A percentile compares a stretch with the other conserved stretches of the same genome.
Conservation (phyloP, 2,113 vertebrate genomes). For the Leptobrachium ailaonicum region DNA sequence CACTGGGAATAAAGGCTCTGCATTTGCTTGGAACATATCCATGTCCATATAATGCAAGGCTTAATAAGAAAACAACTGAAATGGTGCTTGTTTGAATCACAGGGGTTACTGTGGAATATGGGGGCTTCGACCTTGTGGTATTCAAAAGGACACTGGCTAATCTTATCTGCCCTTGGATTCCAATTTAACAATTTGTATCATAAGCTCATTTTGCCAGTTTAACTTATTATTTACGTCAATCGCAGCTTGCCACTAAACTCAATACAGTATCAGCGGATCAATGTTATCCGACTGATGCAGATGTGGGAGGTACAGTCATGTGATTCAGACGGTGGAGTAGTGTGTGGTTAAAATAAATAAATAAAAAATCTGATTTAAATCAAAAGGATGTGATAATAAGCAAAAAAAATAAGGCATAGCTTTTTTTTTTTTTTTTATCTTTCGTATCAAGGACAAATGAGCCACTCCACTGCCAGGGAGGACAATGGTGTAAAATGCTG, state of each 20-base stretch:
- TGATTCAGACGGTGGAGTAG: background rate
- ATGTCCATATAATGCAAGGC: too few relatives aligned
- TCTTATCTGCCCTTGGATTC: background rate
- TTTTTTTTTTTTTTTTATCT: slow-evolving; percentile 13
- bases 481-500: slow-evolving; percentile 2
- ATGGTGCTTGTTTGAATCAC: too few relatives aligned
- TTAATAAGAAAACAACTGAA: too few relatives aligned
- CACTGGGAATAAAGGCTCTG: too few relatives aligned
- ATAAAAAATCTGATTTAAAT: slow-evolving; percentile 41
- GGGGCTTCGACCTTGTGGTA: background rate
- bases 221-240: slow-evolving; percentile 43
- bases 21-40: too few relatives aligned
- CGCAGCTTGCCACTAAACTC: slow-evolving; percentile 31
- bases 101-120: background rate
- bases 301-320: slow-evolving; percentile 27
- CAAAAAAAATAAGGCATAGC: slow-evolving; percentile 18
- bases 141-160: slow-evolving; percentile 20
- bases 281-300: slow-evolving; percentile 44
- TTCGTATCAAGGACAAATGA: slow-evolving; percentile 37
- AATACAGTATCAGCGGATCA: slow-evolving; percentile 37
- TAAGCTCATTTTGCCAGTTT: slow-evolving; percentile 18
- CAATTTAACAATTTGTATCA: slow-evolving; percentile 25
- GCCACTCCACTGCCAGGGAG: slow-evolving; percentile 23
- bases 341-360: slow-evolving; percentile 35
- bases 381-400: slow-evolving; percentile 19